Base-by-base conservation (phyloP, 2,113 vertebrate species). In the Haplochromis burtoni region DNA sequence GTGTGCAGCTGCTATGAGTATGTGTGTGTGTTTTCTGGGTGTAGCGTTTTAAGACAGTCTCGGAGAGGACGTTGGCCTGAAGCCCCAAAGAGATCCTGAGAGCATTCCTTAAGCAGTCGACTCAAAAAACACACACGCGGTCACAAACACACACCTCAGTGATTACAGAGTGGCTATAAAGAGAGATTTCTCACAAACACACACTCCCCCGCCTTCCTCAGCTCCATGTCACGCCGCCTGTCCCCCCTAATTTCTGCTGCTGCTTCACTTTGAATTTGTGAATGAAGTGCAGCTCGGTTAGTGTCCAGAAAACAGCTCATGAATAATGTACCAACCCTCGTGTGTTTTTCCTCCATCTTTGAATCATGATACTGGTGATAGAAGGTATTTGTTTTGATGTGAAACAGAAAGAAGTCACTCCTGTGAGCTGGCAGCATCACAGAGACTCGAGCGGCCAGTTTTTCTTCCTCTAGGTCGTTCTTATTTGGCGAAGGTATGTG, bases 191-290 rank as follows among this genome's bases (percentile, higher is more conserved):
- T 82, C 79, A 47, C 89, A 80, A 79, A 89, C 59, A 71, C 14
- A 66, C 33, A 87, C 83, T 47, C 49, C 61, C 71, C 12, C 16
- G 8, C 49, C 49, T 45, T 66, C 81, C 55, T 49, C 45, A 17
- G 45, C 84, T 87, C 85, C 47, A 33, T 85, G 81, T 83, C 86
- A 86, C 35, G 10, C 31, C 24, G 47, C 57, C 87, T 33, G 68
- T 85, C 88, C 80, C n/a, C 85, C 81, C 47, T 90, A 24, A 87
- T 93, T 91, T 81, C 53, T 93, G 86, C 89, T 87, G 71, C 83
- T 16, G 59, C 87, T 86, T 91, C 88, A 86, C 81, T 91, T 92
- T 92, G 81, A 84, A 92, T 95, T 94, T 95, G 92, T 95, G 95
- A 96, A 95, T 95, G 94, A 90, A 92, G 42, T 33, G 40, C 80